Evolutionary conservation across 1,140 invertebrate species (phyloP).

Genomic region (Matsumurasca onukii): DNA sequence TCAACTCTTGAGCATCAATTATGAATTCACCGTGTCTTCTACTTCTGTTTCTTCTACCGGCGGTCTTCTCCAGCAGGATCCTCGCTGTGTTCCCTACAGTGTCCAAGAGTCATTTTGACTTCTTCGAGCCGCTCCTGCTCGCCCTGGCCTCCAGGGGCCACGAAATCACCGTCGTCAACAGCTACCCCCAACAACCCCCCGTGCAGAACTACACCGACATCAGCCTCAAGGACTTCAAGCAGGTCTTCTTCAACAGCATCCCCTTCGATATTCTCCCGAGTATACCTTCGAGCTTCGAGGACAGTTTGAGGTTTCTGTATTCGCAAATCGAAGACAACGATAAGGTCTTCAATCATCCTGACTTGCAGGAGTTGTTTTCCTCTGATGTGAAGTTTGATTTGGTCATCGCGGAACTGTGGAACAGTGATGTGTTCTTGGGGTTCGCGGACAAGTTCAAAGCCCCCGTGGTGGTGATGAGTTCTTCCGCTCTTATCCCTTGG

Average conservation of each 20-base stretch:
- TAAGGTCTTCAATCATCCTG: background rate
- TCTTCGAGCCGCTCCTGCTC: conserved; percentile 45
- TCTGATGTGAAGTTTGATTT: conserved; percentile 35
- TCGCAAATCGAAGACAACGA: conserved; percentile 1
- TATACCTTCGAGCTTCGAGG: background rate
- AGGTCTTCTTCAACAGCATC: conserved; percentile 48
- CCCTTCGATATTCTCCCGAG: conserved; percentile 42
- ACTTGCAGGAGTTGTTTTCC: conserved; percentile 28
- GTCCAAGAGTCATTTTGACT: conserved; percentile 45
- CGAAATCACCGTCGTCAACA: conserved; percentile 43
- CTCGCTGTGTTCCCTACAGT: conserved; percentile 43
- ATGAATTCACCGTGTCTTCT: no score
- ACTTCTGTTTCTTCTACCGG: background rate
- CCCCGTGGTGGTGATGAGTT: conserved; percentile 59
- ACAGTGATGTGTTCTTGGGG: conserved; percentile 36
- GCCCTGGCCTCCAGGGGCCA: conserved; percentile 45
- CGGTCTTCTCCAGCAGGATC: conserved; percentile 38
- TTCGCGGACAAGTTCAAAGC: conserved; percentile 43
- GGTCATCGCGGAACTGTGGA: conserved; percentile 39
- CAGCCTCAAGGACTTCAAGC: conserved; percentile 14
- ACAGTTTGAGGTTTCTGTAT: background rate
- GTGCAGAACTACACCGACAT: conserved; percentile 37
- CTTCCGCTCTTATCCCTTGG: conserved; percentile 60
- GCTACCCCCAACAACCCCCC: conserved; percentile 43
- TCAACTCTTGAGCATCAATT: no score